These are phyloP conservation scores for Myotis yumanensis DNA, from an alignment of 2,113 vertebrate genomes.

Conservation along the genomic window DNA sequence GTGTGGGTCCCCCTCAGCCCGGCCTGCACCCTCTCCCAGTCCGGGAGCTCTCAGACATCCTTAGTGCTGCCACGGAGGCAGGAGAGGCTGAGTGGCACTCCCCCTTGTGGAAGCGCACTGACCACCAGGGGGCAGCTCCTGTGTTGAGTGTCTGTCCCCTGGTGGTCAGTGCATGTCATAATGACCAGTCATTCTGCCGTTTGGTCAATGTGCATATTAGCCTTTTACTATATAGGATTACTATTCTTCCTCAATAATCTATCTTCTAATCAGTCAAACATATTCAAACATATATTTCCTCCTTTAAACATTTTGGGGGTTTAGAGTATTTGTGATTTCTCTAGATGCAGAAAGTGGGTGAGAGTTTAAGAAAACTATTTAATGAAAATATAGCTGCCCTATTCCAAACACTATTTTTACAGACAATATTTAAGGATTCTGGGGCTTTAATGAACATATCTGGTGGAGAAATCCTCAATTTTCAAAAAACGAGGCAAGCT, in stretches of 20 bases:
- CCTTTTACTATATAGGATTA: neutral
- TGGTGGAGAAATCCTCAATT: neutral
- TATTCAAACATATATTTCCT: neutral
- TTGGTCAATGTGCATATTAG: no score
- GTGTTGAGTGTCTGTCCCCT: no score
- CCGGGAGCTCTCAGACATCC: no score
- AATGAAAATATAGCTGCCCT: neutral
- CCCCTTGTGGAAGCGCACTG: no score
- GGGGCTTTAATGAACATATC: neutral
- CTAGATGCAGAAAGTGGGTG: neutral
- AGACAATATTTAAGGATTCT: neutral
- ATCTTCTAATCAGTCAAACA: neutral
- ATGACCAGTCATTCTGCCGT: no score
- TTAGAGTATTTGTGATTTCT: neutral
- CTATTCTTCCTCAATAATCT: neutral
- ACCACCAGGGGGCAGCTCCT: no score
- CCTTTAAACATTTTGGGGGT: neutral
- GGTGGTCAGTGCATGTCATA: no score
- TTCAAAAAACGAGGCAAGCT: neutral
- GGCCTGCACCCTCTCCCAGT: no score
- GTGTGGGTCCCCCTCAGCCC: no score
- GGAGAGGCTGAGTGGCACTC: no score
- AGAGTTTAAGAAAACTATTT: neutral
- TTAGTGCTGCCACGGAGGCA: no score
- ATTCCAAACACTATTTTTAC: slow-evolving; percentile 19